These are phyloP conservation scores for Homalodisca vitripennis DNA, from an alignment of 1,140 invertebrate genomes.

Conservation along the genomic window DNA sequence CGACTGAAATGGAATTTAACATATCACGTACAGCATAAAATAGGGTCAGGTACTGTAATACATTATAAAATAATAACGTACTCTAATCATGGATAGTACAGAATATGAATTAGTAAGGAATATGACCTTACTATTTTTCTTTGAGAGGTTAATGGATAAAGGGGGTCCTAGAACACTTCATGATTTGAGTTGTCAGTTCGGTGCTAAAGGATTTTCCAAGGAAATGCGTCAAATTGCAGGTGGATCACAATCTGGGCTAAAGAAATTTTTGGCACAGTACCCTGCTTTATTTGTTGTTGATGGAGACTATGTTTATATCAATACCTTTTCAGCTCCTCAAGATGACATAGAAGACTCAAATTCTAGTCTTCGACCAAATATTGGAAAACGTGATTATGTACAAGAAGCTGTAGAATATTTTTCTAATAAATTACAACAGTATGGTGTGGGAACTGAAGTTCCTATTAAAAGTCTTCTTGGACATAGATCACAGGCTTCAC, in stretches of 20 bases:
- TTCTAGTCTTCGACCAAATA: constrained; percentile 38
- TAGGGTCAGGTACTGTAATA: constrained; percentile 12
- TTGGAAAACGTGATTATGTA: constrained; percentile 78
- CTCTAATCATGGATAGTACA: constrained; percentile 83
- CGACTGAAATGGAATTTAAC: constrained; percentile 8
- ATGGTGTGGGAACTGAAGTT: constrained; percentile 85
- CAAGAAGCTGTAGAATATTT: constrained; percentile 95
- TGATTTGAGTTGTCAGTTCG: constrained; percentile 95
- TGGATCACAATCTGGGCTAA: constrained; percentile 88
- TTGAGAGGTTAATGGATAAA: constrained; percentile 92
- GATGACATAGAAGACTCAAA: constrained; percentile 46
- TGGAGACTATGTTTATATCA: constrained; percentile 88
- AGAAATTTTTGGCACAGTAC: constrained; percentile 88
- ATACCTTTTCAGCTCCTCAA: constrained; percentile 61
- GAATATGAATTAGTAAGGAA: constrained; percentile 93
- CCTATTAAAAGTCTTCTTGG: constrained; percentile 91
- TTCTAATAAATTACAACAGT: constrained; percentile 83
- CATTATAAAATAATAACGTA: too few species aligned
- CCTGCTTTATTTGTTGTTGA: constrained; percentile 89
- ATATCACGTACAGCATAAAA: not conserved
- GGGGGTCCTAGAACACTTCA: constrained; percentile 90
- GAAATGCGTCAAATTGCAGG: constrained; percentile 95
- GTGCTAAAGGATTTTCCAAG: constrained; percentile 93
- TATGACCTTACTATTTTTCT: constrained; percentile 93
- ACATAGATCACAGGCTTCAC: constrained; percentile 90